Conservation (phyloP, 2,797 vertebrate genomes). For the Myioborus melanocephalus region DNA sequence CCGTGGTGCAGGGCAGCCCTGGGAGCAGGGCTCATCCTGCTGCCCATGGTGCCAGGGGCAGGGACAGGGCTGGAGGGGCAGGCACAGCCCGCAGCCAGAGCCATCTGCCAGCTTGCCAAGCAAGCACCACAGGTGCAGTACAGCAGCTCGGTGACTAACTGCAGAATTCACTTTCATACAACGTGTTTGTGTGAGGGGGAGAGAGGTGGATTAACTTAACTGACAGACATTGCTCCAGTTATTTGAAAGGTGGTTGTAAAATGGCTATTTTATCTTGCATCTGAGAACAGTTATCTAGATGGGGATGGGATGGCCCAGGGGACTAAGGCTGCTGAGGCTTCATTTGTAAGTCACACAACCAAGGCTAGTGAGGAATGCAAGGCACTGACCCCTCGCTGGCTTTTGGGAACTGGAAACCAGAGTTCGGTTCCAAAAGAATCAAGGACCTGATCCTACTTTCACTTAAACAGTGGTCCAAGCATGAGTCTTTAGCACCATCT, state of each 20-base stretch:
- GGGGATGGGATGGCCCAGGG: not conserved
- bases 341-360: not conserved
- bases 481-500: not conserved
- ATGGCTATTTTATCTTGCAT: slow-evolving; percentile 19
- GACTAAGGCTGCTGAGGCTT: not conserved
- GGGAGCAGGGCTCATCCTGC: not conserved
- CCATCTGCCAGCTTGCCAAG: slow-evolving; percentile 17
- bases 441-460: not conserved
- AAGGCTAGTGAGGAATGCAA: not conserved
- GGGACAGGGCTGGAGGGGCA: not conserved
- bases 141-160: slow-evolving; percentile 28
- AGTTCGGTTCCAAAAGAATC: not conserved
- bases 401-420: not conserved
- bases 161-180: slow-evolving; percentile 37
- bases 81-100: not conserved
- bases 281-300: not conserved
- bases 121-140: not conserved
- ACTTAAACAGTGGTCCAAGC: not conserved
- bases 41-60: not conserved
- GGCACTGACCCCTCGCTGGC: not conserved
- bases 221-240: slow-evolving; percentile 45
- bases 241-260: slow-evolving; percentile 31
- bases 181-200: not conserved
- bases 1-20: not conserved
- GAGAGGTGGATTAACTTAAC: slow-evolving; percentile 45